A percentile compares a stretch with the other conserved stretches of the same genome.
Evolutionary conservation across 2,113 vertebrate species (phyloP).

Genomic region (Burhinus oedicnemus): DNA sequence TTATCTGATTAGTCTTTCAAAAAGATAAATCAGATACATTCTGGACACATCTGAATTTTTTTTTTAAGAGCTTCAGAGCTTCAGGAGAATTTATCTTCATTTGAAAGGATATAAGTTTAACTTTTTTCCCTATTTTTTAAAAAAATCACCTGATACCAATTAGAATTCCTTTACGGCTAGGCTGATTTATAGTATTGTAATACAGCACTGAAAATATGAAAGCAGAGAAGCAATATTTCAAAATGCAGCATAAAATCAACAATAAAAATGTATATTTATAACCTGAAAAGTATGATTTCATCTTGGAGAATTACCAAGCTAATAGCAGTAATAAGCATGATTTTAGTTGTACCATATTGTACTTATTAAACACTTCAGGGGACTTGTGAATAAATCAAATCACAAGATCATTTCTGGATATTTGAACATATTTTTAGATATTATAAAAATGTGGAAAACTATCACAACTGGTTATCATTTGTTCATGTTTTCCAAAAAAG

Average conservation of each 20-base stretch:
- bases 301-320: conserved; percentile 87
- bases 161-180: conserved; percentile 80
- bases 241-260: conserved; percentile 86
- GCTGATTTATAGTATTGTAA: conserved; percentile 84
- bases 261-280: conserved; percentile 89
- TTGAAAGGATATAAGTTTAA: conserved; percentile 68
- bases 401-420: conserved; percentile 81
- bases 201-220: conserved; percentile 85
- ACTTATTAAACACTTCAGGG: conserved; percentile 84
- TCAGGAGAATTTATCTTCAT: conserved; percentile 60
- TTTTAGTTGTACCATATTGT: conserved; percentile 85
- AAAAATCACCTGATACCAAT: conserved; percentile 85
- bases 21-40: conserved; percentile 67
- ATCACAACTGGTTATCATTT: conserved; percentile 84
- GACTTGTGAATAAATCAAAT: conserved; percentile 86
- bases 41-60: conserved; percentile 45
- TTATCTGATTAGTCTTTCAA: conserved; percentile 62
- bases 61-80: conserved; percentile 27
- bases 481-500: conserved; percentile 73
- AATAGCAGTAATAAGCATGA: conserved; percentile 85
- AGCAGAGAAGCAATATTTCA: conserved; percentile 88
- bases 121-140: conserved; percentile 55
- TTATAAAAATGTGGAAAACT: conserved; percentile 80
- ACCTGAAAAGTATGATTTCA: conserved; percentile 88
- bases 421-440: conserved; percentile 81